Percentiles rank a stretch among this genome's conserved stretches.
Conservation (phyloP, 2,888 invertebrate genomes). For the Aproaerema taeniolella region DNA sequence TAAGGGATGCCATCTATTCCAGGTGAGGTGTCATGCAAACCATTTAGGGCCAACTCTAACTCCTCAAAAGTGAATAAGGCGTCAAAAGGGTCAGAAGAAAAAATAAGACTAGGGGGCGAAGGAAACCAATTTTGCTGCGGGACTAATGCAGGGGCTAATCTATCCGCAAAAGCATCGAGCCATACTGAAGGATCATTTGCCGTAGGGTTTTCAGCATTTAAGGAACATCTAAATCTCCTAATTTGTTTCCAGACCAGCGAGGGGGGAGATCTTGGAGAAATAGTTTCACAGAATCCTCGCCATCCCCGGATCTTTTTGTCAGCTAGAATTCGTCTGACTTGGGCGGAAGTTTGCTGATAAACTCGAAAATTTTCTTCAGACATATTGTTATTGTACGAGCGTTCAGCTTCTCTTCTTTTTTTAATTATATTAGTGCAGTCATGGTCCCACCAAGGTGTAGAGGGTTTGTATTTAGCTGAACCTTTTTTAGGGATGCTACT, state of each 20-base stretch:
- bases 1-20: conserved; percentile 21
- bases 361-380: conserved; percentile 10
- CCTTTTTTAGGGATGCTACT: conserved; percentile 2
- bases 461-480: neutral
- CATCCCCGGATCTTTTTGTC: conserved; percentile 15
- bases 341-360: conserved; percentile 8
- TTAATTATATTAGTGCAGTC: conserved; percentile 12
- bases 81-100: neutral
- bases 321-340: conserved; percentile 6
- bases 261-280: conserved; percentile 11
- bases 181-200: conserved; percentile 4
- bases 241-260: conserved; percentile 13
- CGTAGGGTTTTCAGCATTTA: neutral
- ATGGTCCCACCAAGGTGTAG: conserved; percentile 15
- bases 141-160: conserved; percentile 9
- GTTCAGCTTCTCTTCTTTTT: conserved; percentile 6
- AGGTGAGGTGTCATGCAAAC: conserved; percentile 16
- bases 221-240: conserved; percentile 9
- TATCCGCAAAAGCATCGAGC: conserved; percentile 5
- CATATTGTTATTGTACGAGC: conserved; percentile 3
- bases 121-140: neutral
- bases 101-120: neutral
- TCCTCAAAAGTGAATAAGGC: conserved; percentile 17
- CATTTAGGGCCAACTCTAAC: conserved; percentile 3
- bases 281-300: conserved; percentile 13